phyloP scores from a whole-genome alignment of 2,888 invertebrate genomes.

The Camptogramma bilineatum region DNA sequence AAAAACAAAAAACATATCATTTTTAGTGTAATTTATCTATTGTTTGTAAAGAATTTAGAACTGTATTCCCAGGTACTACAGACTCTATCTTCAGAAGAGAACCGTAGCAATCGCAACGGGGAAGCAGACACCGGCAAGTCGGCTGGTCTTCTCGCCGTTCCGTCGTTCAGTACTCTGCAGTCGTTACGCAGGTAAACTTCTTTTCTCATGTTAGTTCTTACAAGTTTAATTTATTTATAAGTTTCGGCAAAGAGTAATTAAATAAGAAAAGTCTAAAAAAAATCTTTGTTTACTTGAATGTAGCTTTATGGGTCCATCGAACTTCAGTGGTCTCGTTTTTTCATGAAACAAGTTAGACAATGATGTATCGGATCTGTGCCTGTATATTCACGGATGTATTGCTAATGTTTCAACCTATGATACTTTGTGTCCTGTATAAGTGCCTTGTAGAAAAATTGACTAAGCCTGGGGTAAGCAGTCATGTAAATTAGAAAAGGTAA shows the following conservation, averaged over 20 bases:
- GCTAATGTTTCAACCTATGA: no score
- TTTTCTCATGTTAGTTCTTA: no score
- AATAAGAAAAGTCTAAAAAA: background rate
- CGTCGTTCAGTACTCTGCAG: constrained; percentile 95
- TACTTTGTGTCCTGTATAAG: no score
- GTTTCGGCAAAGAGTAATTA: background rate
- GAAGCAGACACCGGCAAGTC: constrained; percentile 83
- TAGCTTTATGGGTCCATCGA: no score
- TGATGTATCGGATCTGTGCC: no score
- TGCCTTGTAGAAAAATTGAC: no score
- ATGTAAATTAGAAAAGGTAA: no score
- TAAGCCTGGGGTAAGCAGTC: no score
- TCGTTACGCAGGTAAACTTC: constrained; percentile 87
- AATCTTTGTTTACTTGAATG: background rate
- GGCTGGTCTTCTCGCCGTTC: constrained; percentile 91
- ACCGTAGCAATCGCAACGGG: constrained; percentile 85
- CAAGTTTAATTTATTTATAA: no score
- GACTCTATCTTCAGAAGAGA: constrained; percentile 92
- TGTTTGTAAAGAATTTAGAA: constrained; percentile 15
- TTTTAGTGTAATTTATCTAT: background rate
- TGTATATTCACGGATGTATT: no score
- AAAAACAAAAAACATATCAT: background rate
- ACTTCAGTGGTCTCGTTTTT: no score
- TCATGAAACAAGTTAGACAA: no score
- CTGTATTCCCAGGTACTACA: constrained; percentile 86